These are phyloP conservation scores for Ametastegia equiseti DNA, from an alignment of 2,888 invertebrate genomes.

Conservation along the genomic window DNA sequence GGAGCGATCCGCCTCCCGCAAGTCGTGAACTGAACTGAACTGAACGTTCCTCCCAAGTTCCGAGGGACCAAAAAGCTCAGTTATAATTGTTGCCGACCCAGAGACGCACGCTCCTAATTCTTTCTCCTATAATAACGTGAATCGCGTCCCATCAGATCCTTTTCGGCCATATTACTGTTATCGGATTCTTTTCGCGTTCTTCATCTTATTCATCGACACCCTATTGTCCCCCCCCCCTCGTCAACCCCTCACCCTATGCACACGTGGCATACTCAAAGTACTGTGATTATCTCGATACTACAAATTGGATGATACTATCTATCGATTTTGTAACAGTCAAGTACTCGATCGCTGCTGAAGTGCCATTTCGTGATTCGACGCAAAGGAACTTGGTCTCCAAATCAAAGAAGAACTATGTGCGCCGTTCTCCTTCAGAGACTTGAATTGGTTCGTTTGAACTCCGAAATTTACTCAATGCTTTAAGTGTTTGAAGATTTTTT, in stretches of 20 bases:
- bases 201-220: conserved; percentile 4
- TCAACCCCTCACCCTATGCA: not conserved
- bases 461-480: no score
- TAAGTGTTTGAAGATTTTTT: no score
- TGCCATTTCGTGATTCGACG: no score
- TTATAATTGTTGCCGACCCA: conserved; percentile 75
- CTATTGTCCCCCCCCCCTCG: not conserved
- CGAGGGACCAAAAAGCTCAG: conserved; percentile 73
- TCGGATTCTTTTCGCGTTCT: not conserved
- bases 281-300: conserved; percentile 40
- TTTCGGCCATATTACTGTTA: not conserved
- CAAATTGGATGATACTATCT: conserved; percentile 23
- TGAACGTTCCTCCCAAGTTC: not conserved
- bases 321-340: no score
- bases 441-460: no score
- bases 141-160: not conserved
- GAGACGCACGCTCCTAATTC: conserved; percentile 65
- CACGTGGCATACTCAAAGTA: not conserved
- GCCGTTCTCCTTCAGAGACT: no score
- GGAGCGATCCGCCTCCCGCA: conserved; percentile 71
- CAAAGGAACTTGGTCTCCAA: no score
- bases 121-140: not conserved
- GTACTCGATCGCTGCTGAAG: not conserved
- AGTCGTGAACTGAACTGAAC: no score
- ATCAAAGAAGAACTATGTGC: no score